Evolutionary conservation across 2,888 invertebrate genomes (phyloP), one percentile per base, ranked within the genome.

Genomic region (Trachelus tabidus): DNA sequence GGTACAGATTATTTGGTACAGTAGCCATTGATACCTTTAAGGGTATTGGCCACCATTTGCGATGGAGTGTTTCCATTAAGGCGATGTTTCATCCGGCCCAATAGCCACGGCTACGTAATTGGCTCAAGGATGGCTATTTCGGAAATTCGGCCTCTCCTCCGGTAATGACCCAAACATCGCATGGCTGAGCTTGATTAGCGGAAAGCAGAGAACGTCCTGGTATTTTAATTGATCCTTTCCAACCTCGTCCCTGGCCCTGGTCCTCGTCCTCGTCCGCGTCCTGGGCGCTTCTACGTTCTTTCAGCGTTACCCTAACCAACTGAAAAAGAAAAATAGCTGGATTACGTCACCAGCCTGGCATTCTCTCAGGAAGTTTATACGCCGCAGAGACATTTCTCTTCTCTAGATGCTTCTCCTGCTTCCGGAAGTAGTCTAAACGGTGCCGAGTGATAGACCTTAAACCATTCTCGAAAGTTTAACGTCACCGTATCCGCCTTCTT

Each of bases 271-370:
- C 33, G 9, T 69, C 69, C 69, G 12, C 30, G 31, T 69, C 23
- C 12, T 69, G 30, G 30, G 11, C 35, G 69, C 30, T 33, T 69
- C 12, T 33, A 6, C 31, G 4, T 69, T 69, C 30, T 33, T 33
- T 4, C 6, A 2, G 30, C 30, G 11, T 11, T 12, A 4, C 74
- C 80, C 68, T 79, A 79, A 81, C 82, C 78, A 11, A 73, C 75
- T 37, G 78, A 84, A 84, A 87, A 86, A 84, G 86, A 87, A 84
- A 87, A 87, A 87, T 87, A 83, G 85, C 84, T 76, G 84, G 85
- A 87, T 87, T 85, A 87, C 84, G 83, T 85, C 80, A 76, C 75
- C 77, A 76, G 75, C 76, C 73, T 78, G 76, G 6, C 30, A 33
- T 69, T 82, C 79, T 40, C 40, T 40, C 15, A 15, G 15, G 15